phyloP scores from a whole-genome alignment of 1,140 invertebrate genomes.

The Drosophila pseudoobscura region DNA sequence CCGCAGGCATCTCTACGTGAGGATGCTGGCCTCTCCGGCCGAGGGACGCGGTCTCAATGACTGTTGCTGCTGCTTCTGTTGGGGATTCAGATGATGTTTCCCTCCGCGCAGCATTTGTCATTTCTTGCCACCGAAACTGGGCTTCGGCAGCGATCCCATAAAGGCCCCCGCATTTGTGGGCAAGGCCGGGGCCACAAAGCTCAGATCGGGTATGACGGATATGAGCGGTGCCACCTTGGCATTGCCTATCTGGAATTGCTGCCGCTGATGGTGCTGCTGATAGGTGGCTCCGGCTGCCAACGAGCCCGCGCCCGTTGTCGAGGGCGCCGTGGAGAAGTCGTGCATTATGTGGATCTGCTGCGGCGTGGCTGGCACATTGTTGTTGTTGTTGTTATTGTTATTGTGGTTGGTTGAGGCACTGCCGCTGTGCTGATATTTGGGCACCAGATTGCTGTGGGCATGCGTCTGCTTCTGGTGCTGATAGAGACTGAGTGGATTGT shows the following conservation, averaged over 20 bases:
- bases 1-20: constrained; percentile 46
- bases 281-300: constrained; percentile 47
- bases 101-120: constrained; percentile 62
- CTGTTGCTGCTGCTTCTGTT: constrained; percentile 30
- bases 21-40: constrained; percentile 52
- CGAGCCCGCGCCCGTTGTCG: constrained; percentile 21
- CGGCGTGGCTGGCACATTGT: constrained; percentile 48
- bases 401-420: constrained; percentile 21
- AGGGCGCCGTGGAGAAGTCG: constrained; percentile 74
- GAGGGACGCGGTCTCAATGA: constrained; percentile 28
- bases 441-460: constrained; percentile 64
- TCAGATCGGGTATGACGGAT: constrained; percentile 83
- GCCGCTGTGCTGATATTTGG: constrained; percentile 28
- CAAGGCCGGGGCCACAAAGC: constrained; percentile 83
- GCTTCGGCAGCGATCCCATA: constrained; percentile 70
- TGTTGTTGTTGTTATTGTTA: constrained; percentile 52
- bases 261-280: constrained; percentile 62
- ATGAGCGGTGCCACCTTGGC: constrained; percentile 83
- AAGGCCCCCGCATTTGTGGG: constrained; percentile 74
- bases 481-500: constrained; percentile 78
- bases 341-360: constrained; percentile 82
- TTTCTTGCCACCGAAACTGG: constrained; percentile 76
- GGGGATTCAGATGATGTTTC: constrained; percentile 6
- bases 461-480: constrained; percentile 59
- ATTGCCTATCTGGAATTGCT: constrained; percentile 72